Conservation (phyloP, 2,888 invertebrate species). For the Drosophila neutralis region DNA sequence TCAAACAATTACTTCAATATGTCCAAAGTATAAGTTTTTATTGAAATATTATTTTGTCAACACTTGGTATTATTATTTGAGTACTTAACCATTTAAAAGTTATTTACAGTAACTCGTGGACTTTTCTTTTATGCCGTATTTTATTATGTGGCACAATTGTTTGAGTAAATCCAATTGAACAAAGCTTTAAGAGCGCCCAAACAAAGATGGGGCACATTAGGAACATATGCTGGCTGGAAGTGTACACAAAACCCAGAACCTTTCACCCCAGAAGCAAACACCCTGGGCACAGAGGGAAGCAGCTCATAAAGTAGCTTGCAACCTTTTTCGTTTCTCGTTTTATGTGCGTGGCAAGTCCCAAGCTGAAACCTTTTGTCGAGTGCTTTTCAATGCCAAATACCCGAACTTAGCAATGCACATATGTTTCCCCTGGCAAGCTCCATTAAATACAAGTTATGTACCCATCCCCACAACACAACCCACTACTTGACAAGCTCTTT, state of each 20-base stretch:
- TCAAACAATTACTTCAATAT: neutral
- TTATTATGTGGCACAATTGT: conserved; percentile 38
- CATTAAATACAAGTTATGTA: conserved; percentile 74
- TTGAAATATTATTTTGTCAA: neutral
- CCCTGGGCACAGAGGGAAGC: neutral
- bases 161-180: conserved; percentile 18
- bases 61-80: neutral
- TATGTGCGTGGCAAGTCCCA: conserved; percentile 33
- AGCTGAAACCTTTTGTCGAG: conserved; percentile 54
- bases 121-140: conserved; percentile 4
- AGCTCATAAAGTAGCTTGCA: conserved; percentile 49
- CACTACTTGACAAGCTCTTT: conserved; percentile 42
- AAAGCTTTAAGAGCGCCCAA: conserved; percentile 34
- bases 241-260: conserved; percentile 9
- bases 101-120: neutral
- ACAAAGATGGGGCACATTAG: conserved; percentile 49
- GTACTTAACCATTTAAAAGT: neutral
- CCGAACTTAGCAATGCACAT: conserved; percentile 58
- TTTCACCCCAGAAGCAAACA: conserved; percentile 11
- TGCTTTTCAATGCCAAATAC: conserved; percentile 63
- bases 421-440: conserved; percentile 57
- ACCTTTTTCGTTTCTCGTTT: conserved; percentile 35
- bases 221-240: conserved; percentile 53
- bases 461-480: conserved; percentile 3
- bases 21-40: neutral